Evolutionary conservation across 2,888 invertebrate genomes (phyloP).

Genomic region (Pollenia labialis): DNA sequence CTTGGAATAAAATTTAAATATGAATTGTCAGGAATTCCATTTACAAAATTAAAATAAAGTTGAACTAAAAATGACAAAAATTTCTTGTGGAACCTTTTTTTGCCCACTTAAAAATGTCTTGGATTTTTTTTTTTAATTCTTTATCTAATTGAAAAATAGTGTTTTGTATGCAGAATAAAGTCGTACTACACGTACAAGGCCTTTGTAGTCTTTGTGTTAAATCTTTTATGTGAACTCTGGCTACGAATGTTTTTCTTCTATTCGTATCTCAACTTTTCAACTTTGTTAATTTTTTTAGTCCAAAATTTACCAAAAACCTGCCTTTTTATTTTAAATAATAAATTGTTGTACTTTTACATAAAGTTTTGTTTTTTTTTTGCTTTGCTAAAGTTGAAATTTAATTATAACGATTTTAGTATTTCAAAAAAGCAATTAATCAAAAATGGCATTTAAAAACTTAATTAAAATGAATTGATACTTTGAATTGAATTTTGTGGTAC

Average conservation of each 20-base stretch:
- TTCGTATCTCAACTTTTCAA: background rate
- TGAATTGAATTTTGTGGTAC: background rate
- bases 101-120: constrained; percentile 22
- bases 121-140: background rate
- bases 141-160: background rate
- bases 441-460: constrained; percentile 19
- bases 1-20: constrained; percentile 52
- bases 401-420: constrained; percentile 30
- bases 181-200: constrained; percentile 7
- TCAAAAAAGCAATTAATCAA: constrained; percentile 53
- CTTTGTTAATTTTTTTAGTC: background rate
- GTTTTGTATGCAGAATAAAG: constrained; percentile 1
- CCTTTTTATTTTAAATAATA: constrained; percentile 15
- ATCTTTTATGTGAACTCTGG: background rate
- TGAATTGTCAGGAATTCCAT: constrained; percentile 1
- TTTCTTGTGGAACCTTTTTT: background rate
- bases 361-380: constrained; percentile 5
- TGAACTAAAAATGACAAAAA: constrained; percentile 1
- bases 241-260: background rate
- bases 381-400: constrained; percentile 21
- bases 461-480: background rate
- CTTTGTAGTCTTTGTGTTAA: constrained; percentile 3
- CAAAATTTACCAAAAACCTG: constrained; percentile 1
- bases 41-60: constrained; percentile 13
- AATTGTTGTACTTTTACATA: constrained; percentile 3